phyloP scores from a whole-genome alignment of 2,113 vertebrate genomes.

The Daphoenositta chrysoptera region DNA sequence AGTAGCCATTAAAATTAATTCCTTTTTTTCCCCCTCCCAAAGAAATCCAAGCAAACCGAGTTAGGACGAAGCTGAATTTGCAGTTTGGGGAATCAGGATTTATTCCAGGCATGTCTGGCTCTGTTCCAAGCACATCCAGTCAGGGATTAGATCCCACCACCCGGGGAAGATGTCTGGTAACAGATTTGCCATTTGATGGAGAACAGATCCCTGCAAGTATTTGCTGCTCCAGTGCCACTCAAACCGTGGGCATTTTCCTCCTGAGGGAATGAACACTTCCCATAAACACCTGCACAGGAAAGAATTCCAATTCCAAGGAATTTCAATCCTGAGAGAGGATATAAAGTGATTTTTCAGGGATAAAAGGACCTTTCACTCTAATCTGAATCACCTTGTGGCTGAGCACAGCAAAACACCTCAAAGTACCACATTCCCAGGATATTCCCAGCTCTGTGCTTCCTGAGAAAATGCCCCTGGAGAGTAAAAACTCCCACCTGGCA shows the following conservation, averaged over 20 bases:
- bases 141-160: background rate
- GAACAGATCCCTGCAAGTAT: background rate
- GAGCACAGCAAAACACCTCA: background rate
- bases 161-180: background rate
- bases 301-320: background rate
- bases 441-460: background rate
- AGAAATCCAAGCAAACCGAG: background rate
- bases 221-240: background rate
- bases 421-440: background rate
- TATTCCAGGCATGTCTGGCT: background rate
- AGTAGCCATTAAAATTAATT: background rate
- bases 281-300: background rate
- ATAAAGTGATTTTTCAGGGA: background rate
- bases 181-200: background rate
- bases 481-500: background rate
- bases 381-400: background rate
- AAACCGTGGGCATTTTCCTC: background rate
- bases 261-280: background rate
- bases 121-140: background rate
- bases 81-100: background rate
- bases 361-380: background rate
- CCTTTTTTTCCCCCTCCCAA: background rate
- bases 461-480: background rate
- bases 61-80: background rate
- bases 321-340: background rate